Base-by-base conservation (phyloP, 2,888 invertebrate species). In the Thereva unica region DNA sequence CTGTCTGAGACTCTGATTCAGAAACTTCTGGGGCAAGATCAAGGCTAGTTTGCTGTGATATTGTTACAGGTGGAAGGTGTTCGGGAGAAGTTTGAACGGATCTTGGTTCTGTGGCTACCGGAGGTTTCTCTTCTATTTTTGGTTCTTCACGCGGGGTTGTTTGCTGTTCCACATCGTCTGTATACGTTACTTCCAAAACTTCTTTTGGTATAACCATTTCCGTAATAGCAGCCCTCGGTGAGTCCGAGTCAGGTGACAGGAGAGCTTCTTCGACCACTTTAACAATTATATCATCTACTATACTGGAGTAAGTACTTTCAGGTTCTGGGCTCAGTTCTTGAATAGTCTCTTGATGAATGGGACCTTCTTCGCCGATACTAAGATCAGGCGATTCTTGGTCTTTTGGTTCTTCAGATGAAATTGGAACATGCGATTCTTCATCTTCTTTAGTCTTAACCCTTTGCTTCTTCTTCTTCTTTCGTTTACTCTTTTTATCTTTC, bases 251-350 rank as follows among this genome's bases (percentile, higher is more conserved):
- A 64, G 86, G 82, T 23, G 84, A 82, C 49, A 85, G 78, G 6
- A 88, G 72, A 66, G 83, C 83, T 81, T 89, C 88, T 80, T 89
- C 88, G 8, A 89, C 77, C 40, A 89, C 82, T 81, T 88, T 89
- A 0, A 89, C 86, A 5, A 85, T 84, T 23, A 82, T 83, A 3
- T 85, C 83, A 64, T 86, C 85, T 78, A 82, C 68, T 78, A 75
- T 79, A 83, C 84, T 71, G 78, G 83, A 75, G n/a, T 76, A 59
- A 52, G 78, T 76, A 68, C 79, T 80, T 73, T 84, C 81, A 23
- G 23, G 23, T 23, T 61, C 61, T 68, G 82, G 73, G 50, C 82
- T 74, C 73, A 78, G 77, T 78, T 82, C 76, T 57, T 75, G 72
- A 74, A 82, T 73, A 34, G 78, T 72, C 71, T 78, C 75, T 71